phyloP scores from a whole-genome alignment of 2,113 vertebrate genomes.

The Axis porcinus region DNA sequence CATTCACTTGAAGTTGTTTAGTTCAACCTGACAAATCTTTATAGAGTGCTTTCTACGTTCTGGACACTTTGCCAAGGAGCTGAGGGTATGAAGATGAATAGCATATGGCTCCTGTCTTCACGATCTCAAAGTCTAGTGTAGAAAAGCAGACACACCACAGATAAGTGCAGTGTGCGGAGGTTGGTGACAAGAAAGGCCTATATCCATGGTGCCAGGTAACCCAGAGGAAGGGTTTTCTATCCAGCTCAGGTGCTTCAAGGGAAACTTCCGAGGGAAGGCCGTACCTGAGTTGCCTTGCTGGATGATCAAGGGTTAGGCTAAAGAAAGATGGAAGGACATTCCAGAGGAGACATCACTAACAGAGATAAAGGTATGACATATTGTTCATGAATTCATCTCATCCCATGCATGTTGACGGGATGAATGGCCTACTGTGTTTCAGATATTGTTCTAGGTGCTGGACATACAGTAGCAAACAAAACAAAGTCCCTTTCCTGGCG shows the following conservation, averaged over 20 bases:
- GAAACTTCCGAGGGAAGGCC: background rate
- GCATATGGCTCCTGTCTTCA: background rate
- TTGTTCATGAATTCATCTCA: background rate
- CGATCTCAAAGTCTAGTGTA: background rate
- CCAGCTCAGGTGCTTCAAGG: background rate
- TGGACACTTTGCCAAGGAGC: constrained; percentile 25
- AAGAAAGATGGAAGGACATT: background rate
- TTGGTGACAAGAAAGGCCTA: background rate
- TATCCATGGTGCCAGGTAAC: background rate
- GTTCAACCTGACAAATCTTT: constrained; percentile 38
- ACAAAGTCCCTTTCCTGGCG: background rate
- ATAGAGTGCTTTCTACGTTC: constrained; percentile 16
- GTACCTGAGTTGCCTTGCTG: background rate
- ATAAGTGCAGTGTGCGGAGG: background rate
- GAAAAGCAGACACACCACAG: background rate
- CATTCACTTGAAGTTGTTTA: constrained; percentile 14
- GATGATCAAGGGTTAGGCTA: background rate
- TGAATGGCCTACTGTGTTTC: background rate
- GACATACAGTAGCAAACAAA: background rate
- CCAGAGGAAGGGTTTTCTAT: background rate
- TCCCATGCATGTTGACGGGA: too few relatives aligned
- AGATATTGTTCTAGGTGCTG: background rate
- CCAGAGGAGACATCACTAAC: background rate
- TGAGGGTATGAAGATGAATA: background rate
- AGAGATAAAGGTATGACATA: background rate